A percentile compares a stretch with the other conserved stretches of the same genome.
Evolutionary conservation across 2,888 invertebrate genomes (phyloP).

Genomic region (Bellardia bayeri): DNA sequence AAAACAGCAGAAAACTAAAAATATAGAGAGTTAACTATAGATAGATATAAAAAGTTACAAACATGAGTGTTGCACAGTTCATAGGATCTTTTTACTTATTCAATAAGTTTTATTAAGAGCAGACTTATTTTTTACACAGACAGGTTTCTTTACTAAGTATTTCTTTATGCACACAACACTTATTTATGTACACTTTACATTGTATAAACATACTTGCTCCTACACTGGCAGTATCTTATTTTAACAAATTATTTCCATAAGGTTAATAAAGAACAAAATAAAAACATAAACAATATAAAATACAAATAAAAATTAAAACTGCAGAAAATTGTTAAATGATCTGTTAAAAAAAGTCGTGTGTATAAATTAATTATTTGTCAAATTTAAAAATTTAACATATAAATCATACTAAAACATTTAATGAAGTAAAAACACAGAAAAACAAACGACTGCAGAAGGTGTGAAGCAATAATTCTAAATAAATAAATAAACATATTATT

Average conservation of each 20-base stretch:
- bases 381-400: slow-evolving; percentile 58
- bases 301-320: background rate
- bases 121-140: too few species aligned
- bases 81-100: too few species aligned
- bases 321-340: slow-evolving; percentile 56
- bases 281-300: slow-evolving; percentile 17
- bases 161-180: too few species aligned
- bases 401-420: slow-evolving; percentile 33
- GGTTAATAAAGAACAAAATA: slow-evolving; percentile 21
- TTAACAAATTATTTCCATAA: slow-evolving; percentile 5
- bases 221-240: slow-evolving; percentile 10
- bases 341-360: slow-evolving; percentile 35
- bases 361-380: slow-evolving; percentile 62
- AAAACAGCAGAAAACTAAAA: too few species aligned
- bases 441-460: slow-evolving; percentile 43
- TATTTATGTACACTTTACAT: too few species aligned
- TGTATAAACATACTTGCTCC: slow-evolving; percentile 20
- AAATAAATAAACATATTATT: slow-evolving; percentile 48
- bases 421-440: background rate
- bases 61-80: too few species aligned
- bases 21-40: too few species aligned
- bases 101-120: too few species aligned
- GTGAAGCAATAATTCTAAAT: slow-evolving; percentile 59
- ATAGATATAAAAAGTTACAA: too few species aligned
- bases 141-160: too few species aligned